Base-by-base conservation (phyloP, 1,140 invertebrate species). In the Idris sp. region DNA sequence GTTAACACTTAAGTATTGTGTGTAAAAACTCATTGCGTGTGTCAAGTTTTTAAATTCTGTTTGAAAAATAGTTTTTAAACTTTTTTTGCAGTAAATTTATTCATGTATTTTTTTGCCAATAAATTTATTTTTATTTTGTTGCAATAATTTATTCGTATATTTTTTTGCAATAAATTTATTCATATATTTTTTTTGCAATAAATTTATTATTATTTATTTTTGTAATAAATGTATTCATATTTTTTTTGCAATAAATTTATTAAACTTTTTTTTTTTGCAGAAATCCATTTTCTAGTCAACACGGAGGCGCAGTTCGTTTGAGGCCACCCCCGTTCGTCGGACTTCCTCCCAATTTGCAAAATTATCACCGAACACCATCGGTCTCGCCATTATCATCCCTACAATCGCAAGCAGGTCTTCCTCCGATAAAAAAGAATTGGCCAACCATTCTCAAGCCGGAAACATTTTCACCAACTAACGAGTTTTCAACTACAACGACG, bases 371-470 rank as follows among this genome's bases (percentile, higher is more conserved):
- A 25, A 69, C 77, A 31, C 67, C 69, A 6, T 74, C 71, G 1
- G 22, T 69, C 43, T 43, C 56, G 51, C 74, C 77, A 10, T 30
- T 77, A 13, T 35, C 76, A 18, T 48, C 49, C 31, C 40, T 62
- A 2, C 64, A 11, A 36, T 8, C 46, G n/a, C 56, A 48, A 61
- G 41, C 40, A 18, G 59, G 56, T 11, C 44, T 73, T 14, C 65
- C 79, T 2, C 35, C 58, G 2, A 2, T 33, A 4, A 74, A 67
- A 48, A 49, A 51, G 15, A 73, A 43, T 10, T 81, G 77, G 61
- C 83, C 79, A 3, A 85, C 82, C 2, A 81, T 76, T 43, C 56
- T 86, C 0, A 80, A 84, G 5, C 79, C 81, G 0, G 79, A 83
- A 56, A 61, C 65, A 4, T 14, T 56, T 1, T 44, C 14, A 8